These are phyloP conservation scores for Phenacoccus solenopsis DNA, from an alignment of 1,140 invertebrate genomes.

Conservation along the genomic window DNA sequence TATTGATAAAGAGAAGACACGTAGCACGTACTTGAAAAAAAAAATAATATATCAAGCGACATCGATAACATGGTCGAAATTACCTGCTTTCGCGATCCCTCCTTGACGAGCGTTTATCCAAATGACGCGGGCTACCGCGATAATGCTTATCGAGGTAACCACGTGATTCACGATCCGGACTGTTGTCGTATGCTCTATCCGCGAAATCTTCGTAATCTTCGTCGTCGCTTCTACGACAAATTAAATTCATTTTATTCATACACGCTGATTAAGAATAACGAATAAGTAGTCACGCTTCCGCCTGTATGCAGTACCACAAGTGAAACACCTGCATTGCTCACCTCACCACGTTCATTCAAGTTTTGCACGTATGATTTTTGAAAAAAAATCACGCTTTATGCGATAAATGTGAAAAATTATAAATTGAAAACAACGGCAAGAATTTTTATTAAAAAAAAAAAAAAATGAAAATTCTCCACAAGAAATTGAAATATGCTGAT, in stretches of 20 bases:
- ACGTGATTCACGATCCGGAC: background rate
- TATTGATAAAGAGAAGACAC: too few species aligned
- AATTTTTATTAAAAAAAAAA: background rate
- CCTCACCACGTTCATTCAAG: too few species aligned
- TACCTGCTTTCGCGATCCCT: background rate
- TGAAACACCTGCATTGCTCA: too few species aligned
- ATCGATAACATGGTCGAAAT: background rate
- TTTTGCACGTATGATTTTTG: too few species aligned
- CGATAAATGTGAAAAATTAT: background rate
- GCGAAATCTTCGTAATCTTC: background rate
- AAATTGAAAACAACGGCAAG: background rate
- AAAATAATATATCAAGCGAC: background rate
- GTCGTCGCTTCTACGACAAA: background rate
- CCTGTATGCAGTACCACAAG: too few species aligned
- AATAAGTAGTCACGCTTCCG: too few species aligned
- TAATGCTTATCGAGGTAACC: background rate
- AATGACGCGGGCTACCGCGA: background rate
- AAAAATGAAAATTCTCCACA: too few species aligned
- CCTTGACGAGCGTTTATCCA: background rate
- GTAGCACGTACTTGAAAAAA: background rate
- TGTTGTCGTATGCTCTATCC: background rate
- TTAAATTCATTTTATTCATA: background rate
- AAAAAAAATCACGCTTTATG: too few species aligned
- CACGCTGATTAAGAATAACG: too few species aligned
- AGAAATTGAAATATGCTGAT: too few species aligned